Conservation (phyloP, 2,797 vertebrate species). For the Acridotheres tristis region DNA sequence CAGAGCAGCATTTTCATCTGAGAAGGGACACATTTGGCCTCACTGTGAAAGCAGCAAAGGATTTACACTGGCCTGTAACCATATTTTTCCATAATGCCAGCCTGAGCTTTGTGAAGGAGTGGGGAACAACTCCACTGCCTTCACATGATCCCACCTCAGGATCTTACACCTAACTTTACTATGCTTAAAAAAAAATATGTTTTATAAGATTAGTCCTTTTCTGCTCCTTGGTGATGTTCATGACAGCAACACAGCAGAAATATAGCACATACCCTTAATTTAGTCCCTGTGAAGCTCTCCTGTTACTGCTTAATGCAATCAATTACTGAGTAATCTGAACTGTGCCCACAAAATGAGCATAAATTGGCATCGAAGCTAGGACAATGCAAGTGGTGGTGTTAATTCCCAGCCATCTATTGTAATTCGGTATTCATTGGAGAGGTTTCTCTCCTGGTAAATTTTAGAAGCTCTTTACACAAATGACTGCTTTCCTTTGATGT, state of each 20-base stretch:
- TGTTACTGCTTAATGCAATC: constrained; percentile 60
- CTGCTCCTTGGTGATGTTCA: not conserved
- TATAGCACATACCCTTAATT: constrained; percentile 48
- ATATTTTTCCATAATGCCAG: not conserved
- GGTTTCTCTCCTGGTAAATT: constrained; percentile 11
- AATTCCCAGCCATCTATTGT: constrained; percentile 25
- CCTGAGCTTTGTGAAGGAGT: not conserved
- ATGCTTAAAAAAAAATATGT: not conserved
- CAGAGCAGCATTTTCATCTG: not conserved
- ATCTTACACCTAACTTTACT: not conserved
- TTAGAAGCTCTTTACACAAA: constrained; percentile 10
- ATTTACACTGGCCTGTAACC: rapidly evolving
- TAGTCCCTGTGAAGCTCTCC: constrained; percentile 36
- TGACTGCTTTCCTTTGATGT: not conserved
- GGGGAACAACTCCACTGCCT: not conserved
- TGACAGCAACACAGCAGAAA: constrained; percentile 38
- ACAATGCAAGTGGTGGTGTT: constrained; percentile 12
- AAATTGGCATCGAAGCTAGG: constrained; percentile 31
- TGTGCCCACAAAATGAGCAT: constrained; percentile 48
- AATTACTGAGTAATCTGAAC: constrained; percentile 62
- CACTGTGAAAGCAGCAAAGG: not conserved
- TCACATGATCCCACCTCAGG: not conserved
- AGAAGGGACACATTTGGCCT: rapidly evolving
- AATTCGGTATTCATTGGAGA: not conserved
- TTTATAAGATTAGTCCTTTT: not conserved